Conservation (phyloP, 2,797 vertebrate genomes). For the Pipistrellus kuhlii region DNA sequence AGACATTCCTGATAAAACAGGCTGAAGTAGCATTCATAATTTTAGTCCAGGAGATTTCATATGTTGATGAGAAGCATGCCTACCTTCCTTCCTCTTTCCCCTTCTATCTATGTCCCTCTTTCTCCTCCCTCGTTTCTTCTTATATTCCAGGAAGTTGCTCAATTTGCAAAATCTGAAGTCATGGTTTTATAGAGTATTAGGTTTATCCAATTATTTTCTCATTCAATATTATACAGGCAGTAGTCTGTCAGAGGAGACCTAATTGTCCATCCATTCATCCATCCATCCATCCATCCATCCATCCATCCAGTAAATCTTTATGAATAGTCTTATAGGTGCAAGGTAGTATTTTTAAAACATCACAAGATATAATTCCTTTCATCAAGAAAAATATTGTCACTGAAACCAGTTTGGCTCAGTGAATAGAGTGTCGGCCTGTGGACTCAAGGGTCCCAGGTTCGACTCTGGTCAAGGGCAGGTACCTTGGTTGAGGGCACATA, state of each 20-base stretch:
- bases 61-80: neutral
- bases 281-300: neutral
- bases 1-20: neutral
- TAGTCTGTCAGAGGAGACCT: neutral
- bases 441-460: too few relatives aligned
- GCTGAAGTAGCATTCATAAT: neutral
- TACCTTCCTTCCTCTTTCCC: neutral
- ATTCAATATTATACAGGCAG: neutral
- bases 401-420: too few relatives aligned
- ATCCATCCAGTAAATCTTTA: neutral
- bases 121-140: neutral
- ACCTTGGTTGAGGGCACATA: too few relatives aligned
- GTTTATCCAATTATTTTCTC: neutral
- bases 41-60: neutral
- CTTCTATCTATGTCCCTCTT: neutral
- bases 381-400: neutral
- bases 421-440: too few relatives aligned
- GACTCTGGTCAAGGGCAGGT: too few relatives aligned
- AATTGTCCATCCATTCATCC: neutral
- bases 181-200: neutral
- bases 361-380: conserved; percentile 3
- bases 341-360: neutral
- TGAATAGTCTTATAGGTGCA: neutral
- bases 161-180: neutral
- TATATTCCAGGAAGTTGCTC: neutral